These are phyloP conservation scores for Macrosiphum euphorbiae DNA, from an alignment of 2,888 invertebrate species.

Conservation along the genomic window DNA sequence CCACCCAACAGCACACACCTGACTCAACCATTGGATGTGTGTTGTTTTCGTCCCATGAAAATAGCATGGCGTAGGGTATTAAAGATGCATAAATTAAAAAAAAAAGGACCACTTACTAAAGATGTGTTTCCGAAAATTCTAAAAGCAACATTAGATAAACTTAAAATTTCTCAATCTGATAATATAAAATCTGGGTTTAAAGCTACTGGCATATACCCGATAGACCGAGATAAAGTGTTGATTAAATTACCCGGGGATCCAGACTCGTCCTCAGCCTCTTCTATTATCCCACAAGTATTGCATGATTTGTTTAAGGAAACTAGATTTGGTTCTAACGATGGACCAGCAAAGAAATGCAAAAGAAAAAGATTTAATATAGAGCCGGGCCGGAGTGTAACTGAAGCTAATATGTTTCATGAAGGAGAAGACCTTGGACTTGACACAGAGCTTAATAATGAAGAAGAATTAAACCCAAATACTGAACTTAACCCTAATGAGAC, in stretches of 20 bases:
- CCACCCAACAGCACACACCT: too few species aligned
- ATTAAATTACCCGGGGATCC: conserved; percentile 5
- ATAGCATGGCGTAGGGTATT: conserved; percentile 65
- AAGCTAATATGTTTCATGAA: too few species aligned
- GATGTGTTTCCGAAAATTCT: conserved; percentile 31
- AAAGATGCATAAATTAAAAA: neutral
- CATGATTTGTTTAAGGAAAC: too few species aligned
- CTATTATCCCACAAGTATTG: neutral
- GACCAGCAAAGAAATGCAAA: too few species aligned
- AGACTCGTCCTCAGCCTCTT: neutral
- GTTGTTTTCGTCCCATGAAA: conserved; percentile 67
- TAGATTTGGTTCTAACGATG: too few species aligned
- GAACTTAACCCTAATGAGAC: too few species aligned
- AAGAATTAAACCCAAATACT: too few species aligned
- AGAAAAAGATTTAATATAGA: too few species aligned
- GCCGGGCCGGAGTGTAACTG: too few species aligned
- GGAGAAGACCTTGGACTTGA: too few species aligned
- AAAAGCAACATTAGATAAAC: conserved; percentile 44
- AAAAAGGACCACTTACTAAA: conserved; percentile 22
- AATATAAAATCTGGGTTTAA: conserved; percentile 58
- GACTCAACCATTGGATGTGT: too few species aligned
- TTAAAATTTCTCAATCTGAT: neutral
- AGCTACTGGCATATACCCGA: conserved; percentile 34
- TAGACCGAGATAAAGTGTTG: conserved; percentile 8
- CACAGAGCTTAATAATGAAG: too few species aligned